Conservation (phyloP, 1,140 invertebrate genomes). For the Cherax quadricarinatus region DNA sequence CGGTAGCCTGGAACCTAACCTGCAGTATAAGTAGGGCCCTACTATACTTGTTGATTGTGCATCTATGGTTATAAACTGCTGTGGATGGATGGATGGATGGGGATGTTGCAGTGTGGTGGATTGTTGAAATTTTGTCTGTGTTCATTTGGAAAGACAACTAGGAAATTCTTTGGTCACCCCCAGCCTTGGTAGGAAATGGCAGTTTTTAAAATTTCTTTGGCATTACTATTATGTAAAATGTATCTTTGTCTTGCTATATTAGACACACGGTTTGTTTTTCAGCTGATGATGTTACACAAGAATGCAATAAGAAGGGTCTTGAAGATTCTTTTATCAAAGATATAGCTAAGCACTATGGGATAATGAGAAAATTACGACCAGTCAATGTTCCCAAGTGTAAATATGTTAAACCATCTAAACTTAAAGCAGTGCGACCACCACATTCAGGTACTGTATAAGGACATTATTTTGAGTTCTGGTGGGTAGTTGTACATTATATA, state of each 20-base stretch:
- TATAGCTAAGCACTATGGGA: slow-evolving; percentile 29
- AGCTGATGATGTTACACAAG: slow-evolving; percentile 16
- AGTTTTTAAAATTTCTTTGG: no score
- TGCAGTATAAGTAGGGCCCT: no score
- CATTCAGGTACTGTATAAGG: not conserved
- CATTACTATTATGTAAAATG: no score
- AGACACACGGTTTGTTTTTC: not conserved
- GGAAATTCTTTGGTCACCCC: not conserved
- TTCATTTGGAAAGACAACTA: not conserved
- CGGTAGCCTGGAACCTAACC: no score
- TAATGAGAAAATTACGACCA: not conserved
- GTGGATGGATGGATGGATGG: not conserved
- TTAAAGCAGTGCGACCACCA: slow-evolving; percentile 14
- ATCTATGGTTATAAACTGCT: not conserved
- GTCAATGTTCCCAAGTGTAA: slow-evolving; percentile 33
- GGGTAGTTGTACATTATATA: not conserved
- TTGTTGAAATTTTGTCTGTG: not conserved
- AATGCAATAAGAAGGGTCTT: slow-evolving; percentile 46
- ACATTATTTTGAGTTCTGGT: no score
- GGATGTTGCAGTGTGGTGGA: not conserved
- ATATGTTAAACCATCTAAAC: slow-evolving; percentile 4
- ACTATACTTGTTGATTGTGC: not conserved
- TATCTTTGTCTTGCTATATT: no score
- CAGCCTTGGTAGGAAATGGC: no score
- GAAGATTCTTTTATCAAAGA: slow-evolving; percentile 24